Conservation (phyloP, 2,797 vertebrate species). For the Australoheros facetus region DNA sequence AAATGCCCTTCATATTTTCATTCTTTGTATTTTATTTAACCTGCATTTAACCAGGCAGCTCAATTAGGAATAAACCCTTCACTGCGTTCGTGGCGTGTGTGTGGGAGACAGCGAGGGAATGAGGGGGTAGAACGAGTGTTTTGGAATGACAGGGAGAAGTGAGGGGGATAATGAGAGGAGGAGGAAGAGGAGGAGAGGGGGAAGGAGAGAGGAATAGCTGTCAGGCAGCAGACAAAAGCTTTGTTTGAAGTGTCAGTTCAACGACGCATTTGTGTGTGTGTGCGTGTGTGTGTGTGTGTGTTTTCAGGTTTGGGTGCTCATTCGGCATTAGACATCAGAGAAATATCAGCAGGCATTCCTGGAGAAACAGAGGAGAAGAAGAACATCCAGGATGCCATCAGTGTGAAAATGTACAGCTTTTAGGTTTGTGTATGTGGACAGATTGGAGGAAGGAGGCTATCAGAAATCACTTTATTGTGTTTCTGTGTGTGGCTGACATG, state of each 20-base stretch:
- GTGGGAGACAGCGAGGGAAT: slow-evolving; percentile 13
- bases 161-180: slow-evolving; percentile 74
- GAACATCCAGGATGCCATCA: slow-evolving; percentile 42
- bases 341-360: slow-evolving; percentile 69
- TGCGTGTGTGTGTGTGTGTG: slow-evolving; percentile 29
- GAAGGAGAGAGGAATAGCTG: slow-evolving; percentile 70
- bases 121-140: slow-evolving; percentile 51
- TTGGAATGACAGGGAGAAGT: slow-evolving; percentile 71
- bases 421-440: slow-evolving; percentile 23
- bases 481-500: slow-evolving; percentile 43
- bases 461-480: slow-evolving; percentile 39
- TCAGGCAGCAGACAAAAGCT: slow-evolving; percentile 77
- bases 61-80: slow-evolving; percentile 56
- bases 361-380: slow-evolving; percentile 49
- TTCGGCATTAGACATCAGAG: slow-evolving; percentile 68
- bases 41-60: slow-evolving; percentile 59
- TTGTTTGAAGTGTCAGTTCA: slow-evolving; percentile 78
- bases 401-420: slow-evolving; percentile 43
- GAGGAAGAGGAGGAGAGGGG: slow-evolving; percentile 68
- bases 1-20: slow-evolving; percentile 27
- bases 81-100: slow-evolving; percentile 9
- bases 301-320: slow-evolving; percentile 51
- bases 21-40: slow-evolving; percentile 56
- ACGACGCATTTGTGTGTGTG: slow-evolving; percentile 32
- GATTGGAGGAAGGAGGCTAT: slow-evolving; percentile 8